A percentile compares a stretch with the other conserved stretches of the same genome.
Evolutionary conservation across 2,888 invertebrate species (phyloP).

Genomic region (Tetanocera ferruginea): DNA sequence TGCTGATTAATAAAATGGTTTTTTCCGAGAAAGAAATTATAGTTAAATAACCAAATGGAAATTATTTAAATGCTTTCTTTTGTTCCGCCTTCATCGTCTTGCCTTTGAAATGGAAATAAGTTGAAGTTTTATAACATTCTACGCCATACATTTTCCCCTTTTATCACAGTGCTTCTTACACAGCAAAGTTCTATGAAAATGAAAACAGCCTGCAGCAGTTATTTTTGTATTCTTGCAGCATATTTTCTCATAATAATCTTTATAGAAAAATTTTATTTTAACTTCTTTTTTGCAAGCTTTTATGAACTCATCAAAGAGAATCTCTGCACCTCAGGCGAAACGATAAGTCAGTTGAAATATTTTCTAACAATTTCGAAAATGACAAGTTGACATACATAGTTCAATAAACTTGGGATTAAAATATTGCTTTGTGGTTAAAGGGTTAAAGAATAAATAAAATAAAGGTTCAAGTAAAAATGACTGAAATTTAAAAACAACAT

Average conservation of each 20-base stretch:
- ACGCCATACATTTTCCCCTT: background rate
- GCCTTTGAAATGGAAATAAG: constrained; percentile 31
- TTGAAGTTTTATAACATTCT: background rate
- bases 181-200: background rate
- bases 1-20: background rate
- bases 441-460: no score
- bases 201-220: constrained; percentile 12
- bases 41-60: no score
- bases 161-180: background rate
- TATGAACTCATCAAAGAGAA: background rate
- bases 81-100: no score
- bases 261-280: background rate
- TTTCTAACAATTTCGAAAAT: no score
- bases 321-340: background rate
- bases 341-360: background rate
- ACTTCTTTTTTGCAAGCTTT: background rate
- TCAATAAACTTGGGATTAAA: no score
- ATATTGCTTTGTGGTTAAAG: no score
- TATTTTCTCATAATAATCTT: no score
- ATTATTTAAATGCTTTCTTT: no score
- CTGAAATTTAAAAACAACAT: no score
- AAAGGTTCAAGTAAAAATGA: no score
- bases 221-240: background rate
- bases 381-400: no score
- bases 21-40: no score